Conservation (phyloP, 2,113 vertebrate species). For the Sitta europaea region DNA sequence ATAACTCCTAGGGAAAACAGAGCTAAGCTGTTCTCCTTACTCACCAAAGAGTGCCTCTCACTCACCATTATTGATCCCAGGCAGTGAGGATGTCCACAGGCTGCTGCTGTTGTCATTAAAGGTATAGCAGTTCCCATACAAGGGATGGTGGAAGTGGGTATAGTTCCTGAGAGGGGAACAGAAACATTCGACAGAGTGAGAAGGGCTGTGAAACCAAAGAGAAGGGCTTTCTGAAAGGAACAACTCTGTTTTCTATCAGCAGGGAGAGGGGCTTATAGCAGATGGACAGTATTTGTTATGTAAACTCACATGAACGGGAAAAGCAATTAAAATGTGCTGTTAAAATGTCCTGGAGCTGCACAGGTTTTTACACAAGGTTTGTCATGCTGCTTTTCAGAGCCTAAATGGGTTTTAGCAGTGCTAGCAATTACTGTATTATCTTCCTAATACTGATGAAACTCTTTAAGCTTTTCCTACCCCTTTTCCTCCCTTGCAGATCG, state of each 20-base stretch:
- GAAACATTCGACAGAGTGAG: background rate
- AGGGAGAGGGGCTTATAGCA: background rate
- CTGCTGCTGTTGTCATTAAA: conserved; percentile 75
- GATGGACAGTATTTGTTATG: conserved; percentile 15
- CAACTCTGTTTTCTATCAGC: background rate
- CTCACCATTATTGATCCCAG: conserved; percentile 78
- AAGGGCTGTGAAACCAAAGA: background rate
- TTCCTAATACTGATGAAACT: background rate
- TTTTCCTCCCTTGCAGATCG: background rate
- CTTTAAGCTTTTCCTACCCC: background rate
- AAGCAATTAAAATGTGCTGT: conserved; percentile 13
- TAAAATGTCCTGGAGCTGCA: background rate
- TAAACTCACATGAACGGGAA: background rate
- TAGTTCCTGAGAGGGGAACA: conserved; percentile 70
- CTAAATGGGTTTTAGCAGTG: background rate
- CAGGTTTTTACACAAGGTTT: background rate
- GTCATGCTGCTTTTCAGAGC: background rate
- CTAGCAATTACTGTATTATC: background rate
- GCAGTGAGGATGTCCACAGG: conserved; percentile 76
- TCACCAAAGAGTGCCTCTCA: conserved; percentile 18
- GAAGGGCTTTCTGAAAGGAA: background rate
- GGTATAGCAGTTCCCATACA: conserved; percentile 83
- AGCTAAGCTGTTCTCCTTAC: background rate
- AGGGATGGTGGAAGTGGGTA: conserved; percentile 76
- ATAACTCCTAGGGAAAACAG: background rate